Base-by-base conservation (phyloP, 2,888 invertebrate species). In the Diaprepes abbreviatus region DNA sequence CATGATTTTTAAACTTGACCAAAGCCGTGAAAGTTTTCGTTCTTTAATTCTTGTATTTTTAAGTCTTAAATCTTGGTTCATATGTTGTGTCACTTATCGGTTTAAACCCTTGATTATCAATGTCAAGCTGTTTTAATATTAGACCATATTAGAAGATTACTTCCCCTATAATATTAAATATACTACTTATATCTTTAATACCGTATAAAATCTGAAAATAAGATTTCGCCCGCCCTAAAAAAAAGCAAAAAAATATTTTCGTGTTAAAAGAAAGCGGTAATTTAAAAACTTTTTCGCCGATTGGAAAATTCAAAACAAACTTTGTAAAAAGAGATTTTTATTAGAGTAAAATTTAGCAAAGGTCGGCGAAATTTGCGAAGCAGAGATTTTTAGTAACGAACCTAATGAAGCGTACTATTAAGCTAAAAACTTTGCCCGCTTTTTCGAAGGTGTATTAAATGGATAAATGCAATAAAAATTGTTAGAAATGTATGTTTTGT, bases 261-360 rank as follows among this genome's bases (percentile, higher is more conserved):
- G 14, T 9, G 55, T 36, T 38, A 21, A 55, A 38, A 55, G 36
- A 36, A 55, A 55, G 9, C 38, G 21, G 38, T 24, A 38, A 55
- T 38, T 55, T 55, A 38, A 38, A 54, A 55, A 55, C 36, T 55
- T 55, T 55, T 38, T 33, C 38, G 55, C 36, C 55, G 55, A 55
- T 55, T 55, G 55, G 55, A 55, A 55, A 55, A 55, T 55, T 55
- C 24, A 55, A 55, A 55, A 55, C 38, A 55, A 55, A 55, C 55
- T 38, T 38, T 36, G 12, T 55, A 55, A 55, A 38, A 38, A 55
- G 55, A 9, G 36, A 38, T 55, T 55, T 55, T 55, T 55, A 55
- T 55, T 55, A 24, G 14, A 55, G 38, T 1, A 38, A 55, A 55
- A 55, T 55, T 38, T 10, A 21, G 55, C 55, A 38, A 38, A 55